Evolutionary conservation across 2,888 invertebrate genomes (phyloP).

Genomic region (Conops quadrifasciatus): DNA sequence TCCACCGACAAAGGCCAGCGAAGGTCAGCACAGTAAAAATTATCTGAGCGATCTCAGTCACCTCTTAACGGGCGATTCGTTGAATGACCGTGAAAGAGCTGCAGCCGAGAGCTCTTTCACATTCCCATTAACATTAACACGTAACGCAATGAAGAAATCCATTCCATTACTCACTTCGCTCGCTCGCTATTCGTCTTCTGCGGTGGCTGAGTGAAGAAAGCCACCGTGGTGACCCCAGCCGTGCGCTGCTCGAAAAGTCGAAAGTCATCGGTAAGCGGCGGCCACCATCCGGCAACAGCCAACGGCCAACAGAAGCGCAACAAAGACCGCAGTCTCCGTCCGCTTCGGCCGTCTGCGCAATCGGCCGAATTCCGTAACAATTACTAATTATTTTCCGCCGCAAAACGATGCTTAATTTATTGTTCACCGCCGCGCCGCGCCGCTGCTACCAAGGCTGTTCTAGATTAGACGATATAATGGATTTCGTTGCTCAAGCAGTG

Average conservation of each 20-base stretch:
- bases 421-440: neutral
- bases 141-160: neutral
- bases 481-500: constrained; percentile 11
- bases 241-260: constrained; percentile 6
- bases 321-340: neutral
- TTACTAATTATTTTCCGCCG: neutral
- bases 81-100: neutral
- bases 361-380: neutral
- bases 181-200: no score
- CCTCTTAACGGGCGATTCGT: neutral
- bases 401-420: constrained; percentile 4
- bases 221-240: neutral
- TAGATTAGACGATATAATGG: constrained; percentile 14
- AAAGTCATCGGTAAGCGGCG: neutral
- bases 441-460: constrained; percentile 2
- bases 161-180: neutral
- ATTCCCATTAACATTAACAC: neutral
- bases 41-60: neutral
- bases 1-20: neutral
- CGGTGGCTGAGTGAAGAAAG: constrained; percentile 7
- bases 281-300: no score
- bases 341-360: neutral
- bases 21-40: neutral
- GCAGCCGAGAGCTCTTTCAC: no score
- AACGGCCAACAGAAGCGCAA: neutral